Percentiles rank a stretch among this genome's conserved stretches.
These are phyloP conservation scores for Nineta flava DNA, from an alignment of 2,888 invertebrate genomes.

Conservation along the genomic window DNA sequence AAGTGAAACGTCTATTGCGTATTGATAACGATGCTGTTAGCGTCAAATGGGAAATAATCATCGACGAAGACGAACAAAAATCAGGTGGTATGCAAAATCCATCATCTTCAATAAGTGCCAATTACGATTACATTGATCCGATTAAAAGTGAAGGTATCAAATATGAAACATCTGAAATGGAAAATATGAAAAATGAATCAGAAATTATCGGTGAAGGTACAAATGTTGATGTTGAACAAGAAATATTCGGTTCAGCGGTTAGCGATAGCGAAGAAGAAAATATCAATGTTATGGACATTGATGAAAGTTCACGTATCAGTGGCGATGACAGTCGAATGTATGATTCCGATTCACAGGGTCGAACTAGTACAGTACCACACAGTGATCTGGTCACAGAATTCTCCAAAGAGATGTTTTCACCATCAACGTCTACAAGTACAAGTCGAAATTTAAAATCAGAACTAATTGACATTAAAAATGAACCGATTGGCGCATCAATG, in stretches of 20 bases:
- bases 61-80: conserved; percentile 26
- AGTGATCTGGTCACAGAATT: conserved; percentile 39
- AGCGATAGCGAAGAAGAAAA: conserved; percentile 75
- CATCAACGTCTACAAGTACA: neutral
- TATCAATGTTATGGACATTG: conserved; percentile 59
- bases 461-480: conserved; percentile 1
- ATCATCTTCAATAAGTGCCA: neutral
- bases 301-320: conserved; percentile 60
- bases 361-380: neutral
- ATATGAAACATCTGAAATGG: conserved; percentile 15
- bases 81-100: neutral
- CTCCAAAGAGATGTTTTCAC: conserved; percentile 40
- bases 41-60: conserved; percentile 77
- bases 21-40: conserved; percentile 83
- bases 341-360: conserved; percentile 44
- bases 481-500: neutral
- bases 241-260: conserved; percentile 85
- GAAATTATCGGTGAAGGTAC: conserved; percentile 6
- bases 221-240: conserved; percentile 40
- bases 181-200: conserved; percentile 7
- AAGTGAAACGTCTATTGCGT: conserved; percentile 81
- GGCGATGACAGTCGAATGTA: conserved; percentile 58
- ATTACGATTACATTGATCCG: neutral
- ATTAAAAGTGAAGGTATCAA: neutral
- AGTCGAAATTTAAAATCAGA: neutral